Percentiles rank a stretch among this genome's conserved stretches.
These are phyloP conservation scores for Pseudomyrmex gracilis DNA, from an alignment of 1,140 invertebrate genomes.

Conservation along the genomic window DNA sequence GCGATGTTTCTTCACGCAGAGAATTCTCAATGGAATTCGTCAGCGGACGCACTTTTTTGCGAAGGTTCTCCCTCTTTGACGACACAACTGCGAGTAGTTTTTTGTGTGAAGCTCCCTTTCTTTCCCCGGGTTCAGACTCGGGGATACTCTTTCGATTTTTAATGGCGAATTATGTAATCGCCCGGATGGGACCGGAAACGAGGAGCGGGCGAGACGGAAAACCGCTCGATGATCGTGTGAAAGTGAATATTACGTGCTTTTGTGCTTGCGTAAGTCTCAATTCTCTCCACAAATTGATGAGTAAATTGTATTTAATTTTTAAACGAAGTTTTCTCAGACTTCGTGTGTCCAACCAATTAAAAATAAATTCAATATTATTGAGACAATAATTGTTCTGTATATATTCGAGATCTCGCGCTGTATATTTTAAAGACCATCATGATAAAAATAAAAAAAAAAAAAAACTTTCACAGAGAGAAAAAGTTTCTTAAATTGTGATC, in stretches of 20 bases:
- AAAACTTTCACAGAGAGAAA: too few species aligned
- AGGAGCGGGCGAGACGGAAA: not conserved
- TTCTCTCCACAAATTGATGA: too few species aligned
- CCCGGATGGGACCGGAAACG: conserved; percentile 16
- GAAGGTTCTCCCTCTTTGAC: not conserved
- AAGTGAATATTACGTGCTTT: conserved; percentile 6
- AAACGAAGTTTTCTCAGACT: too few species aligned
- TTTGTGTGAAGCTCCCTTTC: too few species aligned
- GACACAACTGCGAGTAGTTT: not conserved
- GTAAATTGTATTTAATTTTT: not conserved
- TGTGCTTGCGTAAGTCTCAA: too few species aligned
- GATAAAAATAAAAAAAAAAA: too few species aligned
- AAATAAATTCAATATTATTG: too few species aligned
- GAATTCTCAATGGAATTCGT: conserved; percentile 71
- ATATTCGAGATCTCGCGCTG: too few species aligned
- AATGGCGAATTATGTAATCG: conserved; percentile 45
- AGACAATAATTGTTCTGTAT: too few species aligned
- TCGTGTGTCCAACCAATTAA: too few species aligned
- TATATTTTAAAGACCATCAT: too few species aligned
- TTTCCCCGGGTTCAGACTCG: not conserved
- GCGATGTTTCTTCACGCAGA: conserved; percentile 18
- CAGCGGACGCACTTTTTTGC: conserved; percentile 59
- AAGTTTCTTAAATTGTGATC: not conserved
- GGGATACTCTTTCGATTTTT: conserved; percentile 15
- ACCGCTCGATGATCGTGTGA: conserved; percentile 20